These are phyloP conservation scores for Azorinus chamasolen DNA, from an alignment of 2,888 invertebrate genomes.

Conservation along the genomic window DNA sequence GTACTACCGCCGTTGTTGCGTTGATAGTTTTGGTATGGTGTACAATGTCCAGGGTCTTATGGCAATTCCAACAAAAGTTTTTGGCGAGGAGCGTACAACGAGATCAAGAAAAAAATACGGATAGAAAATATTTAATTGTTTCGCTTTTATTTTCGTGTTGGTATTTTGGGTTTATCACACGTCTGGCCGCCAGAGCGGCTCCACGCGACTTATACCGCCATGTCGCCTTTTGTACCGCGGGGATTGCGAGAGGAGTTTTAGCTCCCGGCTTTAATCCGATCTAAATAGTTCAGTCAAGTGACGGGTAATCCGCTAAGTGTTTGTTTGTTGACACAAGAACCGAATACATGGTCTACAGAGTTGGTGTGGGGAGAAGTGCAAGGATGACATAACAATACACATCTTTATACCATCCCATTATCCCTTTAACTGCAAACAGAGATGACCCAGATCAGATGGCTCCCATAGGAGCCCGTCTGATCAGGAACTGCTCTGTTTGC, in stretches of 20 bases:
- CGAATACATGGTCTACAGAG: no score
- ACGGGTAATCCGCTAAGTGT: slow-evolving; percentile 60
- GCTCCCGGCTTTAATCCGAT: slow-evolving; percentile 54
- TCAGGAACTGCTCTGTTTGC: no score
- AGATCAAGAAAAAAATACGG: slow-evolving; percentile 9
- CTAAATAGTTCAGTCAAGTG: slow-evolving; percentile 57
- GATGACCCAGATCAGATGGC: no score
- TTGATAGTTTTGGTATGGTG: no score
- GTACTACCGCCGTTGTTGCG: no score
- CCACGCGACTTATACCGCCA: slow-evolving; percentile 52
- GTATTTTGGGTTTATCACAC: slow-evolving; percentile 60
- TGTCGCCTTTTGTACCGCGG: slow-evolving; percentile 21
- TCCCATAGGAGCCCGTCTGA: no score
- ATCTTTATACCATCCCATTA: no score
- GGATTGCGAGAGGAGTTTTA: slow-evolving; percentile 35
- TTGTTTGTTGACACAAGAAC: slow-evolving; percentile 20
- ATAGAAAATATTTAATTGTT: slow-evolving; percentile 61
- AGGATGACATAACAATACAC: no score
- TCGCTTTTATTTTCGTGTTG: slow-evolving; percentile 57
- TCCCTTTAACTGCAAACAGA: no score
- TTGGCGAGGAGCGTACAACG: slow-evolving; percentile 1
- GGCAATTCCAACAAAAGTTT: neutral
- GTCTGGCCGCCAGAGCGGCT: slow-evolving; percentile 45
- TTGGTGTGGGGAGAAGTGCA: no score
- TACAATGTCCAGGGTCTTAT: neutral